Evolutionary conservation across 2,113 vertebrate genomes (phyloP).

Genomic region (Australoheros scitulus): DNA sequence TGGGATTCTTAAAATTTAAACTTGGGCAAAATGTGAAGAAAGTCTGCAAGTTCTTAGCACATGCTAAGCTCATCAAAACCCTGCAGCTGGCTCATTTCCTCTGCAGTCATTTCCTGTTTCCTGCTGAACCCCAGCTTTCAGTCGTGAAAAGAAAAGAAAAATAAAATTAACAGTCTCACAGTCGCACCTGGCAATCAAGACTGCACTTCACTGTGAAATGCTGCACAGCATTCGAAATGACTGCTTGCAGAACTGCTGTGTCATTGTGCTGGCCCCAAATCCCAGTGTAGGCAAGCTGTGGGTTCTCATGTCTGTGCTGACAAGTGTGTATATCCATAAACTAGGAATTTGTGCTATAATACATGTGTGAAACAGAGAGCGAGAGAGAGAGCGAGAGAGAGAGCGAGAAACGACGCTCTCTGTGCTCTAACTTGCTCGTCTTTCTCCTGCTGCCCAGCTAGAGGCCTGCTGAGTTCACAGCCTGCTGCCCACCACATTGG

Average conservation of each 20-base stretch:
- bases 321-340: background rate
- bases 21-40: background rate
- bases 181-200: slow-evolving; percentile 52
- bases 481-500: slow-evolving; percentile 64
- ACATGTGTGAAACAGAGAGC: background rate
- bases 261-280: slow-evolving; percentile 3
- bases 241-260: slow-evolving; percentile 21
- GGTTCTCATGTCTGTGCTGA: background rate
- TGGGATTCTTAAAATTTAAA: background rate
- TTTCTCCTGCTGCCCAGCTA: slow-evolving; percentile 58
- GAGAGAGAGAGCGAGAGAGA: background rate
- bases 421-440: slow-evolving; percentile 45
- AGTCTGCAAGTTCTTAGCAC: background rate
- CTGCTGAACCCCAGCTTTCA: slow-evolving; percentile 46
- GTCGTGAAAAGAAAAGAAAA: slow-evolving; percentile 22
- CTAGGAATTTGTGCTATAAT: background rate
- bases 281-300: background rate
- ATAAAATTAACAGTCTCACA: slow-evolving; percentile 18
- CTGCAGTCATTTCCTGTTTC: slow-evolving; percentile 71
- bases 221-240: background rate
- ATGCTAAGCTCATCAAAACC: slow-evolving; percentile 46
- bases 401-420: slow-evolving; percentile 30
- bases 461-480: slow-evolving; percentile 72
- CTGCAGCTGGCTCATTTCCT: slow-evolving; percentile 51
- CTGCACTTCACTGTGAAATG: slow-evolving; percentile 30